Base-by-base conservation (phyloP, 2,888 invertebrate genomes). In the Parthenolecanium corni region DNA sequence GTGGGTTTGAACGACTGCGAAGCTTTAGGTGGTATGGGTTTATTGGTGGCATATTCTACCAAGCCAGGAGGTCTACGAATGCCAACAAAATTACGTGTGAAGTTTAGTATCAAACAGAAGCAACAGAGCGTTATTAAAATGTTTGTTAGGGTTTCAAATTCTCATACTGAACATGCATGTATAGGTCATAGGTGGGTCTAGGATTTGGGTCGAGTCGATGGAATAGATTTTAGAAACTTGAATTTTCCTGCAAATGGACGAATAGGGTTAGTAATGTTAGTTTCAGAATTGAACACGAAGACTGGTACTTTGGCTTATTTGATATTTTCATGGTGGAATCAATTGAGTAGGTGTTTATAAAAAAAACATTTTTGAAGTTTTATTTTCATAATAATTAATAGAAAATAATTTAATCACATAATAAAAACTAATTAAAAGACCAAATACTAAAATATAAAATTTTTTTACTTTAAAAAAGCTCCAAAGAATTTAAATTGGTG, bases 1-100 rank as follows among this genome's bases (percentile, higher is more conserved):
- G 92, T 84, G 0, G 92, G 92, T 74, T 91, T 92, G 75, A 90
- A 90, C 1, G 79, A 77, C 21, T 72, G 72, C 56, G 72, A 62
- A 73, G 71, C 67, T 76, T 76, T 69, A 73, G 67, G 67, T 40
- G 71, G 70, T 40, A 69, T 65, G 42, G 71, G 71, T 67, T 71
- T 71, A 66, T 66, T 69, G 44, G 68, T 67, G 49, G 68, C 68
- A 63, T 70, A 70, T 57, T 70, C 70, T 52, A 66, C 64, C 52
- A 66, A 64, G 47, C 68, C 68, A 24, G 68, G 68, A 65, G 68
- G 69, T 65, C 70, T 70, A 65, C 44, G 66, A 47, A 67, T 65
- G 24, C 54, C 63, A 42, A 18, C 16, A 18, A 44, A 44, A 16
- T 14, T 44, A 44, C 14, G 20, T 44, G 31, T 31, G 5, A 44